Conservation (phyloP, 2,797 vertebrate genomes). For the Enteromius argenteus region DNA sequence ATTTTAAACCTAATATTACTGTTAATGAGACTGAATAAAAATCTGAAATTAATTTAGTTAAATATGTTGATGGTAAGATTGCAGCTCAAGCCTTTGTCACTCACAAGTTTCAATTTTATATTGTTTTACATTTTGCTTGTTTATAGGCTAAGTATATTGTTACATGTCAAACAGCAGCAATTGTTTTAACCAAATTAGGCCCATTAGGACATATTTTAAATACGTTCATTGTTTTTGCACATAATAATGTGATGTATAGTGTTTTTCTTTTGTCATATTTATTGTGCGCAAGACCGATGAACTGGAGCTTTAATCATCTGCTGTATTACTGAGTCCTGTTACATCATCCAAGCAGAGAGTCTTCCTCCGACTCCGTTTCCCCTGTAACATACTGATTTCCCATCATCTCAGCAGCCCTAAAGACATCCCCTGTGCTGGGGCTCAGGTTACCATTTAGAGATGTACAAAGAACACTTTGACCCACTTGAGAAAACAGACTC, state of each 20-base stretch:
- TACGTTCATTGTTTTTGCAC: neutral
- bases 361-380: conserved; percentile 53
- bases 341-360: conserved; percentile 1
- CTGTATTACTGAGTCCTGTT: conserved; percentile 11
- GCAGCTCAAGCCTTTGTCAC: neutral
- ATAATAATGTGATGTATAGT: neutral
- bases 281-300: neutral
- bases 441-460: conserved; percentile 56
- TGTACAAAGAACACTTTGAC: conserved; percentile 29
- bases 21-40: neutral
- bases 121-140: neutral
- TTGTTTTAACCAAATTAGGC: neutral
- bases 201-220: neutral
- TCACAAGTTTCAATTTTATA: neutral
- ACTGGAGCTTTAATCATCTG: neutral
- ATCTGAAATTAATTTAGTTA: neutral
- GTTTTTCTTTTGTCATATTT: conserved; percentile 1
- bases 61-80: neutral
- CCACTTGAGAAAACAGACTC: conserved; percentile 58
- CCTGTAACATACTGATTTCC: conserved; percentile 54
- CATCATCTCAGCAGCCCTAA: conserved; percentile 41
- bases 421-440: conserved; percentile 11
- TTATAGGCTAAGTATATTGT: neutral
- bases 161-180: neutral
- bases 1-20: no score